A percentile compares a stretch with the other conserved stretches of the same genome.
These are phyloP conservation scores for Argopecten irradians DNA, from an alignment of 1,140 invertebrate species.

Conservation along the genomic window DNA sequence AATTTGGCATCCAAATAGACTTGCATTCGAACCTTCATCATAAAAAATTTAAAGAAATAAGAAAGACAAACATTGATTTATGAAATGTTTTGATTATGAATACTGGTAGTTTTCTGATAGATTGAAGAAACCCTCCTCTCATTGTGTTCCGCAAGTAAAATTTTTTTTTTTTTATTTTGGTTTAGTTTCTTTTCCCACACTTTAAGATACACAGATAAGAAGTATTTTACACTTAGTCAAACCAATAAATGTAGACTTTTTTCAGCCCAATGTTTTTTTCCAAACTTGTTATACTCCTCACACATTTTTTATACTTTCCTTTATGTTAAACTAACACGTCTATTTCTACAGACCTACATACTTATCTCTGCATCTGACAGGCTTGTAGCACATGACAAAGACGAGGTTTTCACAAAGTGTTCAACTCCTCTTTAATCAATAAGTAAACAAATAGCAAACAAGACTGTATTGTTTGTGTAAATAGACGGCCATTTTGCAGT, in stretches of 20 bases:
- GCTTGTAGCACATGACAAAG: conserved; percentile 7
- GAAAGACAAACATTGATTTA: too few relatives aligned
- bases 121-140: too few relatives aligned
- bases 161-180: background rate
- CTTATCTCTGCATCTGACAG: background rate
- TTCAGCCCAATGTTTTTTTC: too few relatives aligned
- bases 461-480: conserved; percentile 17
- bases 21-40: background rate
- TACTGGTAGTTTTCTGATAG: too few relatives aligned
- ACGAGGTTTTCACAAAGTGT: background rate
- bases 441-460: conserved; percentile 12
- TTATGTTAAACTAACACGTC: background rate
- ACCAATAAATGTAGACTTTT: background rate
- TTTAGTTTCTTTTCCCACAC: background rate
- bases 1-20: too few relatives aligned
- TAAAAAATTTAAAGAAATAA: background rate
- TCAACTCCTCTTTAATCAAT: conserved; percentile 22
- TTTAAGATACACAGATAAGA: background rate
- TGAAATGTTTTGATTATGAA: too few relatives aligned
- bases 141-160: too few relatives aligned
- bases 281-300: too few relatives aligned
- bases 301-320: background rate
- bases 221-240: background rate
- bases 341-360: background rate
- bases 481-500: conserved; percentile 3